These are phyloP conservation scores for Penaeus japonicus DNA, from an alignment of 1,140 invertebrate species.

Conservation along the genomic window DNA sequence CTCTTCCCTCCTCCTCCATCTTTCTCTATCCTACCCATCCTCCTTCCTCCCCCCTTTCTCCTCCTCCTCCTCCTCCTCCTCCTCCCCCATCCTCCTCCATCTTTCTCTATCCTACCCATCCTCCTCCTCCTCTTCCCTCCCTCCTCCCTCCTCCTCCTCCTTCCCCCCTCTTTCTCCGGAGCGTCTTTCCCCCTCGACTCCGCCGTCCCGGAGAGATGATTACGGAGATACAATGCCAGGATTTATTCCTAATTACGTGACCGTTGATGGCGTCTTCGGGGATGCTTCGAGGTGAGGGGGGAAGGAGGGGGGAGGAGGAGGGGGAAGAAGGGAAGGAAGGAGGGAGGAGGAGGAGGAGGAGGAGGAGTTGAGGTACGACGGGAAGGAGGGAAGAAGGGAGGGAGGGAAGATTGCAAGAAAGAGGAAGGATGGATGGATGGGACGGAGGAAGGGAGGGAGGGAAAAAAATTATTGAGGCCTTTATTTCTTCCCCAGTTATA, in stretches of 20 bases:
- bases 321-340: not conserved
- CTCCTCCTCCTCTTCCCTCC: not conserved
- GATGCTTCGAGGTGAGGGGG: not conserved
- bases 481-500: too few species aligned
- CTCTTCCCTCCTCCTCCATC: not conserved
- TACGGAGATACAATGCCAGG: not conserved
- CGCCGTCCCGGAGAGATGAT: constrained; percentile 25
- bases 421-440: not conserved
- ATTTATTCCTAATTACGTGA: constrained; percentile 39
- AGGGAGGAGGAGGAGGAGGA: not conserved
- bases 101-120: not conserved
- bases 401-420: not conserved
- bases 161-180: not conserved
- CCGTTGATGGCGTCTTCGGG: not conserved
- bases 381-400: not conserved
- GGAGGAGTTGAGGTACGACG: not conserved
- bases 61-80: not conserved
- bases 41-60: not conserved
- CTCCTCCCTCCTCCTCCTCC: not conserved
- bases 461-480: too few species aligned
- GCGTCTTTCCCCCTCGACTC: not conserved
- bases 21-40: not conserved
- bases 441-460: too few species aligned
- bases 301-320: not conserved
- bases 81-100: not conserved